Base-by-base conservation (phyloP, 2,797 vertebrate genomes). In the Diglossa cyanea region DNA sequence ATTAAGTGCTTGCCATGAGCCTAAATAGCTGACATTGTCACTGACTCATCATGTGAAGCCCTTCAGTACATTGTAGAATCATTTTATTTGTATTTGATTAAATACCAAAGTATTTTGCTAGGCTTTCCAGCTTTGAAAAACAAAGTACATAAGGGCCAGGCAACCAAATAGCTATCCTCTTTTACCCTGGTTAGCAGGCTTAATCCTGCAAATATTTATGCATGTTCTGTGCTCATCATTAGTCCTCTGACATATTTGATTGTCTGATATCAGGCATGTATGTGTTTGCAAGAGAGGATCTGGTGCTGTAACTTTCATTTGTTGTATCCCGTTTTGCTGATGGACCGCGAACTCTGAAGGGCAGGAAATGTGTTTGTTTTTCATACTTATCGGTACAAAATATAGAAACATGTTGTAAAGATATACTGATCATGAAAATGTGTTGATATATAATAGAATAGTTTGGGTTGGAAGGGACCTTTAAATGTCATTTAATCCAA, bases 81-180 rank as follows among this genome's bases (percentile, higher is more conserved):
- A 79, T 96, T 97, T 96, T 97, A 95, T 98, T 97, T 97, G 95
- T 97, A 97, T 97, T 97, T 95, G 95, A 97, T 97, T 96, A 97
- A 96, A 96, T 95, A 96, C 90, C 50, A 96, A 98, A 97, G 89
- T 96, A 84, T 97, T 97, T 95, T 97, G 93, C 90, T 93, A 95
- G 95, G 93, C 61, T 94, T 96, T 96, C 76, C 96, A 94, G 95
- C 95, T 93, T 96, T 97, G 92, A 93, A 97, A 97, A 97, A 96
- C 87, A 94, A 44, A 72, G 73, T 94, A 78, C 76, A 71, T 94
- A 95, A 97, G 47, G 83, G 51, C 68, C 57, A 66, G 77, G 65
- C 70, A 70, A 78, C 82, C 44, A 75, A 80, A 78, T 72, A 89
- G 40, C 94, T 93, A 81, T 89, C 72, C 61, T 80, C 65, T 95